phyloP scores from a whole-genome alignment of 2,888 invertebrate genomes.

The Stenotaenia linearis region DNA sequence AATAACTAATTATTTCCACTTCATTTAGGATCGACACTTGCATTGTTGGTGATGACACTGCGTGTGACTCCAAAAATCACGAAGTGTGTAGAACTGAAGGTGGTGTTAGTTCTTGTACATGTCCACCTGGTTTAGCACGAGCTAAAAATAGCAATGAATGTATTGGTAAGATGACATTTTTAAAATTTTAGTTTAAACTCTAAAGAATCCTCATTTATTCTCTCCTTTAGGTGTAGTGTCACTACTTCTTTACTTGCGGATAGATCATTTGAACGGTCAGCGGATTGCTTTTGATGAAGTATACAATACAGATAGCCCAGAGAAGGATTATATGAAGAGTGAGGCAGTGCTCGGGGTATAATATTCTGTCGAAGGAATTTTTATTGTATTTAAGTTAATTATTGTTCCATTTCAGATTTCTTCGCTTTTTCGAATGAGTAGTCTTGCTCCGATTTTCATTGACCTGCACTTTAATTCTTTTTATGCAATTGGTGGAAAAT shows the following conservation, averaged over 20 bases:
- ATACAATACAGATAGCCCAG: constrained; percentile 66
- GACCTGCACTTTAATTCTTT: constrained; percentile 72
- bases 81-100: constrained; percentile 79
- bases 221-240: constrained; percentile 59
- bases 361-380: not conserved
- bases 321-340: constrained; percentile 73
- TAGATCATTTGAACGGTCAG: constrained; percentile 75
- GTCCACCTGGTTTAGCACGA: constrained; percentile 64
- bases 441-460: constrained; percentile 79
- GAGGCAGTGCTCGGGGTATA: constrained; percentile 78
- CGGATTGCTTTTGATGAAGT: constrained; percentile 71
- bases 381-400: not conserved
- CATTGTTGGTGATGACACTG: constrained; percentile 85
- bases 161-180: constrained; percentile 49
- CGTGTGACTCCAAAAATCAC: constrained; percentile 79
- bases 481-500: constrained; percentile 63
- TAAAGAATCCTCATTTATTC: constrained; percentile 18
- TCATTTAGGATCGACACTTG: constrained; percentile 87
- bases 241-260: constrained; percentile 68
- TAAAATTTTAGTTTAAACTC: too few relatives aligned
- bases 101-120: constrained; percentile 82
- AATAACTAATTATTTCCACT: too few relatives aligned
- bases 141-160: constrained; percentile 70
- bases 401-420: constrained; percentile 60
- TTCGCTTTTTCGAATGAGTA: constrained; percentile 87